Percentiles rank a stretch among this genome's conserved stretches.
Evolutionary conservation across 2,797 vertebrate species (phyloP).

Genomic region (Podargus strigoides): DNA sequence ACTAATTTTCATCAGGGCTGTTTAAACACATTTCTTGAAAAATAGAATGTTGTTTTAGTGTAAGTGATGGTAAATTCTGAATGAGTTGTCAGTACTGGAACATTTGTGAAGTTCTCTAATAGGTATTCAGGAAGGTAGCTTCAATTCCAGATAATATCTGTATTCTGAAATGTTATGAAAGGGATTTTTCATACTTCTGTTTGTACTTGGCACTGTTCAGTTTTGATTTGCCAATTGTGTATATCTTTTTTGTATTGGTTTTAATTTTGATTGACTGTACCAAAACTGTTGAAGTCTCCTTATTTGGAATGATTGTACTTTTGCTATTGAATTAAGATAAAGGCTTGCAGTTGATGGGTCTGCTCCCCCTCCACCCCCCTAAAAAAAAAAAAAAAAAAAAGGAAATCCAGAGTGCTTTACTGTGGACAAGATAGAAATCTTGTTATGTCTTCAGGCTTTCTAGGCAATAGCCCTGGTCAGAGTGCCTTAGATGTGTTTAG

Average conservation of each 20-base stretch:
- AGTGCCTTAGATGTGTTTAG: neutral
- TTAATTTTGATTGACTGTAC: neutral
- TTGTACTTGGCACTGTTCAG: constrained; percentile 33
- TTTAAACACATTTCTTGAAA: constrained; percentile 36
- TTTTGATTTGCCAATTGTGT: constrained; percentile 4
- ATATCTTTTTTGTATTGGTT: neutral
- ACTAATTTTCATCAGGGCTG: constrained; percentile 5
- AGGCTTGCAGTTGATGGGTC: neutral
- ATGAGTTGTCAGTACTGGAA: constrained; percentile 47
- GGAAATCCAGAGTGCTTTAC: neutral
- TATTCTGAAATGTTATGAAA: constrained; percentile 63
- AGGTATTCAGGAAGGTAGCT: constrained; percentile 51
- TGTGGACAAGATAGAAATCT: neutral
- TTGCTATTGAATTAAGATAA: neutral
- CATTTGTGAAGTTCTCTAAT: constrained; percentile 56
- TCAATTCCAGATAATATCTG: constrained; percentile 33
- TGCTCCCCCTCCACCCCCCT: rapidly evolving
- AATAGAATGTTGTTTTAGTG: constrained; percentile 4
- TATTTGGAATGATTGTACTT: neutral
- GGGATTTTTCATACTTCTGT: constrained; percentile 13
- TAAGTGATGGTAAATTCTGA: constrained; percentile 31
- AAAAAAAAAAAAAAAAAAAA: neutral
- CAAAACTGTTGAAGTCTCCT: neutral
- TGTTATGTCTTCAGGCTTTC: neutral
- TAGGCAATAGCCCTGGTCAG: neutral